These are phyloP conservation scores for Hyperoodon ampullatus DNA, from an alignment of 2,113 vertebrate species.

Conservation along the genomic window DNA sequence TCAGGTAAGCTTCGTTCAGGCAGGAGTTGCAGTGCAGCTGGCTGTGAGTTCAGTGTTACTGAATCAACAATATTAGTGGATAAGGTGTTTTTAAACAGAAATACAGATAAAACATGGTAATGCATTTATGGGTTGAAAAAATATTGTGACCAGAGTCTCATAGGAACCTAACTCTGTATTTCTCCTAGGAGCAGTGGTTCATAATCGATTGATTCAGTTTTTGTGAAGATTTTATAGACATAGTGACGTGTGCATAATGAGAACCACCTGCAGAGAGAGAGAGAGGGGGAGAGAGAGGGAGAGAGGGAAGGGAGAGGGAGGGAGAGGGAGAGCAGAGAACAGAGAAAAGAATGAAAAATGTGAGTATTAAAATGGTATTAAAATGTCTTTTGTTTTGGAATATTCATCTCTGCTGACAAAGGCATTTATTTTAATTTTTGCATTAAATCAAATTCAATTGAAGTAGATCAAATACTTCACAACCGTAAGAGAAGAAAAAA, in stretches of 20 bases:
- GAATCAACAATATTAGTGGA: neutral
- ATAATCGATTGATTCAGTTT: neutral
- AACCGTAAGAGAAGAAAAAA: constrained; percentile 49
- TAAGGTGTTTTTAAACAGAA: neutral
- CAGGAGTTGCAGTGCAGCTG: neutral
- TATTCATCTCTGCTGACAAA: constrained; percentile 73
- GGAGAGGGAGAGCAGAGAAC: neutral
- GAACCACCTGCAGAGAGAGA: no score
- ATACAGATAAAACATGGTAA: neutral
- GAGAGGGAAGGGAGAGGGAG: no score
- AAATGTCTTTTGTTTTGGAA: constrained; percentile 64
- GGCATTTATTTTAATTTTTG: constrained; percentile 77
- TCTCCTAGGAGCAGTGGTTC: neutral
- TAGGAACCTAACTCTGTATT: neutral
- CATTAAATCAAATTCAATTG: constrained; percentile 65
- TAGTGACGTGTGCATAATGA: neutral
- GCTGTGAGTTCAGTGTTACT: neutral
- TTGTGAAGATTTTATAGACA: neutral
- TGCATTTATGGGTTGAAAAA: neutral
- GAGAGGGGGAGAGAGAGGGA: neutral
- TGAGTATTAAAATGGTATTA: constrained; percentile 63
- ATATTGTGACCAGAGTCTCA: neutral
- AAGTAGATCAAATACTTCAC: constrained; percentile 75
- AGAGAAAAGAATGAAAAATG: constrained; percentile 63
- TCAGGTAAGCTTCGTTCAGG: neutral